A percentile compares a stretch with the other conserved stretches of the same genome.
Conservation (phyloP, 2,888 invertebrate genomes). For the Lymantria monacha region DNA sequence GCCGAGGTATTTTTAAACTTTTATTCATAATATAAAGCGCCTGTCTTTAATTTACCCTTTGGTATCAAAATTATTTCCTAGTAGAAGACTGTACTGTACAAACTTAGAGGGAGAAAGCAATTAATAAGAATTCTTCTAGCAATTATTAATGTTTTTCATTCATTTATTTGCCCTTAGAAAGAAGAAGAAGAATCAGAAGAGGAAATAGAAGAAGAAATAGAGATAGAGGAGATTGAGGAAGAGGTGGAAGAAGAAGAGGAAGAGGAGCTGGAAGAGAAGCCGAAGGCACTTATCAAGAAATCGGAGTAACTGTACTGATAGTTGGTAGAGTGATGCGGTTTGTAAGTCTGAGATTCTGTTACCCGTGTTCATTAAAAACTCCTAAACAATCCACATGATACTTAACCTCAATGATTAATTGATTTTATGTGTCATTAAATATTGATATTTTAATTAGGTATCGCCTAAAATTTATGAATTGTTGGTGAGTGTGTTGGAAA, state of each 20-base stretch:
- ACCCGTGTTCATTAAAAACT: too few relatives aligned
- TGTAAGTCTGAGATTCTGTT: conserved; percentile 6
- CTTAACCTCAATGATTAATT: not conserved
- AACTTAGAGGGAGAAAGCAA: too few relatives aligned
- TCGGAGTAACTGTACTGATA: conserved; percentile 43
- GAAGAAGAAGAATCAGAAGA: conserved; percentile 69
- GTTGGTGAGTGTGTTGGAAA: too few relatives aligned
- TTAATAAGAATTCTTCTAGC: not conserved
- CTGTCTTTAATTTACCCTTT: too few relatives aligned
- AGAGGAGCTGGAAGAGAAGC: conserved; percentile 17
- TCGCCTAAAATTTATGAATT: too few relatives aligned
- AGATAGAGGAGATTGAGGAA: conserved; percentile 71
- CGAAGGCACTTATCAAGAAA: conserved; percentile 12
- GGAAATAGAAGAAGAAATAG: conserved; percentile 65
- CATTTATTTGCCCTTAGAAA: conserved; percentile 44
- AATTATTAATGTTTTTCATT: not conserved
- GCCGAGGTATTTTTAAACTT: conserved; percentile 45
- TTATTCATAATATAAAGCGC: not conserved
- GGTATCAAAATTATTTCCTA: too few relatives aligned
- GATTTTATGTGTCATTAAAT: not conserved
- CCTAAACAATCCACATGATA: too few relatives aligned
- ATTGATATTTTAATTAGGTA: too few relatives aligned
- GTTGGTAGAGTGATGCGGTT: conserved; percentile 13
- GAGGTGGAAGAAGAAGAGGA: conserved; percentile 62
- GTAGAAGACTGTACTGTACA: too few relatives aligned